Evolutionary conservation across 2,888 invertebrate species (phyloP), one percentile per base, ranked within the genome.

Genomic region (Tinea trinotella): DNA sequence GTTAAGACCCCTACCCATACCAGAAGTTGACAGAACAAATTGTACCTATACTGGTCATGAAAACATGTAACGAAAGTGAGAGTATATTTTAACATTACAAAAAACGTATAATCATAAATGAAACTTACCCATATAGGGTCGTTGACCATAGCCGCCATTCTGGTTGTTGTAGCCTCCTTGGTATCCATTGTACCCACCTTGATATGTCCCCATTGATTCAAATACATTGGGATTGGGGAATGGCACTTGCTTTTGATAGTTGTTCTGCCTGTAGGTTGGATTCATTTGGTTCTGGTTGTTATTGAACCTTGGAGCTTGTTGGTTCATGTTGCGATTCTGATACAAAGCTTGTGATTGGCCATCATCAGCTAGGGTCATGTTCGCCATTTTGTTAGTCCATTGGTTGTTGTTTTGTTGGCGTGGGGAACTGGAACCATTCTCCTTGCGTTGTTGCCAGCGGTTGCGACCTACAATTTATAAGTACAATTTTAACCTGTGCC

Each of bases 401-500:
- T 87, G 86, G 64, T 87, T 87, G 60, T 83, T 30, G 55, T 20
- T 55, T 56, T 81, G 78, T 70, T 88, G 78, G 56, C 88, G 78
- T 0, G 86, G 86, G n/a, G 86, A 83, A 60, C 76, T 80, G 0
- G 81, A 77, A 4, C 83, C 84, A 57, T 85, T 83, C 60, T 88
- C 89, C 59, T 89, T 87, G 59, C 88, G 88, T 66, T 89, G 89
- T 60, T 88, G 88, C 90, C 90, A 90, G 58, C 88, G 89, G 60
- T 88, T 90, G 57, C 83, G 87, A 58, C 86, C 89, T 78, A 67
- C 60, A 57, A 19, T 46, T n/a, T 18, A 40, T 13, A 15, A 40
- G 13, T 13, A 4, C n/a, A n/a, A 10, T 30, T 30, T 30, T 7
- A n/a, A n/a, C n/a, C n/a, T n/a, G n/a, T n/a, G n/a, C n/a, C n/a